phyloP scores from a whole-genome alignment of 2,113 vertebrate species.

The Nesogale talazaci region DNA sequence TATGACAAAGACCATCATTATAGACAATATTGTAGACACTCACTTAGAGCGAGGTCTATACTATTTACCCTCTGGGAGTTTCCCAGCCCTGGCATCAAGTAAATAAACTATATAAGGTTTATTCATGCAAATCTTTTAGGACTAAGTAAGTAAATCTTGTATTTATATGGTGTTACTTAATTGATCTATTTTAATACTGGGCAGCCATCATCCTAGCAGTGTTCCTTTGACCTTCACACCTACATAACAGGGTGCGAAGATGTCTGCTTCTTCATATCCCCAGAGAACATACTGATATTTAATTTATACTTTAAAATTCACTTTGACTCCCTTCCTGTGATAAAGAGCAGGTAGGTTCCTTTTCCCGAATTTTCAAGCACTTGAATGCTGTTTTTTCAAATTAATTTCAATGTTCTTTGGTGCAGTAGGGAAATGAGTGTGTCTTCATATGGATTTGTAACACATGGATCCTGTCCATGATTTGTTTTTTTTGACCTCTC shows the following conservation, averaged over 20 bases:
- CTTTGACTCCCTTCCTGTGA: neutral
- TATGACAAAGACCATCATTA: neutral
- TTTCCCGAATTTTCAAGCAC: neutral
- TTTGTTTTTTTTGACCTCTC: slow-evolving; percentile 12
- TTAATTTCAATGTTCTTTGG: neutral
- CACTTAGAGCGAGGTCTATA: neutral
- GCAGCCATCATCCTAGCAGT: neutral
- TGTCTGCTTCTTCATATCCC: neutral
- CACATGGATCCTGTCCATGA: neutral
- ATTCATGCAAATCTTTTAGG: neutral
- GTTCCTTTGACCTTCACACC: neutral
- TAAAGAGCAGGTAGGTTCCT: neutral
- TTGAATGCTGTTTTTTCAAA: neutral
- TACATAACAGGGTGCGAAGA: neutral
- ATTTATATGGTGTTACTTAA: neutral
- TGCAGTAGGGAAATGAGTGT: neutral
- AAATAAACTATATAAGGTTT: neutral
- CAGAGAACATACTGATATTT: neutral
- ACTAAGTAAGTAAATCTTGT: neutral
- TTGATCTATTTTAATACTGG: neutral
- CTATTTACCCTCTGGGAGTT: neutral
- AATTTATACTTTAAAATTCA: neutral
- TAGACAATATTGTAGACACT: neutral
- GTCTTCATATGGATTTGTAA: neutral
- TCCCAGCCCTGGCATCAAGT: neutral